Evolutionary conservation across 1,140 invertebrate species (phyloP), one percentile per base, ranked within the genome.

Genomic region (Laupala kohalensis): DNA sequence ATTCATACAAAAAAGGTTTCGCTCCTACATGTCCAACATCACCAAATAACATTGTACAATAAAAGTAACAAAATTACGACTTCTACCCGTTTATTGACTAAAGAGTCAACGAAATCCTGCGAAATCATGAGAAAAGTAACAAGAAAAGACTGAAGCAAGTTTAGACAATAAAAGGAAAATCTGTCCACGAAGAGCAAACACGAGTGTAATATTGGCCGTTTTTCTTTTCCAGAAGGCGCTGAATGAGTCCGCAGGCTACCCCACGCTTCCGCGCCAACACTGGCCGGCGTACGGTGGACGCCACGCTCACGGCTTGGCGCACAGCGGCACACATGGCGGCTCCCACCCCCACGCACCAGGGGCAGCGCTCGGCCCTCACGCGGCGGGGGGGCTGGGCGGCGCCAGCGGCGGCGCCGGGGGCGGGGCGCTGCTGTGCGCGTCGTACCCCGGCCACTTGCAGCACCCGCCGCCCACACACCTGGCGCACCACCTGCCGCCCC

Each of bases 191-290:
- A n/a, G n/a, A n/a, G n/a, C n/a, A n/a, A n/a, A n/a, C n/a, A n/a
- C n/a, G n/a, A n/a, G n/a, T n/a, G n/a, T n/a, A n/a, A n/a, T n/a
- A n/a, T n/a, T n/a, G n/a, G n/a, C n/a, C n/a, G n/a, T n/a, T n/a
- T n/a, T n/a, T 15, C 30, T 37, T 6, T 37, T 37, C 6, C 30
- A 37, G 30, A 37, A 37, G 30, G 30, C 30, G 30, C 30, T 37
- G 80, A 76, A 79, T 79, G 67, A 74, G 76, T 53, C 77, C 78
- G n/a, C 79, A 78, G 71, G 76, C 78, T 81, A 79, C 72, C 85
- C 83, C 72, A 85, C 83, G 5, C 78, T 85, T 71, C 84, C 84
- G 6, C 78, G 84, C 15, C 80, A 80, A 67, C 77, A 80, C 68
- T 82, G 81, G 81, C 77, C 81, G 6, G 74, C 77, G 67, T 82